These are phyloP conservation scores for Burhinus bistriatus DNA, from an alignment of 2,113 vertebrate species.

Conservation along the genomic window DNA sequence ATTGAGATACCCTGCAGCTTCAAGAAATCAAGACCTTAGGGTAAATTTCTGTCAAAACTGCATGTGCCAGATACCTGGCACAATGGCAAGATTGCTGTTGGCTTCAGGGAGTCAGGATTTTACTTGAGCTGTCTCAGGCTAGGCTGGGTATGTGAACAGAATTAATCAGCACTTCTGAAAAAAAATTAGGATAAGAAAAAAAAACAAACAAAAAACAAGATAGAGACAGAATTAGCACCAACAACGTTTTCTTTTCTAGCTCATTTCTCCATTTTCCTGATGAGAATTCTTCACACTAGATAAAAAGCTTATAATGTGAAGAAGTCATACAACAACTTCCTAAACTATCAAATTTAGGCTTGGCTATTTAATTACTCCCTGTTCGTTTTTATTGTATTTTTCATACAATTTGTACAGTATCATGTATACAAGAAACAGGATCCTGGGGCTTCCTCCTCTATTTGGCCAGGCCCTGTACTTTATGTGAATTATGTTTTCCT, in stretches of 20 bases:
- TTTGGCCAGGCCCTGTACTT: background rate
- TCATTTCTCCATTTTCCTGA: background rate
- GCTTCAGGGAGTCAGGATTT: background rate
- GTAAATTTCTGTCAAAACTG: slow-evolving; percentile 15
- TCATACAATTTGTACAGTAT: background rate
- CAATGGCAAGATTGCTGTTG: background rate
- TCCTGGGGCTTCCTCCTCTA: background rate
- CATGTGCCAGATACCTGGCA: background rate
- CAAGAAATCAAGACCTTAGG: background rate
- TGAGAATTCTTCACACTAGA: background rate
- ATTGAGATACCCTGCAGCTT: background rate
- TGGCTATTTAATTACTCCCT: background rate
- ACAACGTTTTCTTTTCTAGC: background rate
- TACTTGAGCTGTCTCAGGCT: background rate
- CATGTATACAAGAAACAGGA: background rate
- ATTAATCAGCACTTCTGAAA: background rate
- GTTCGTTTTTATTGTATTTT: background rate
- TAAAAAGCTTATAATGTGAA: background rate
- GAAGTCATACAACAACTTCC: background rate
- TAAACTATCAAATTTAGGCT: background rate
- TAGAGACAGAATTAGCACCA: background rate
- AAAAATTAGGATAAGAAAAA: background rate
- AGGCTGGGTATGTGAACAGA: background rate
- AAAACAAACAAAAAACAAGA: background rate
- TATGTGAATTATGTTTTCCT: background rate